These are phyloP conservation scores for Meteorus cinctellus DNA, from an alignment of 2,888 invertebrate species.

Conservation along the genomic window DNA sequence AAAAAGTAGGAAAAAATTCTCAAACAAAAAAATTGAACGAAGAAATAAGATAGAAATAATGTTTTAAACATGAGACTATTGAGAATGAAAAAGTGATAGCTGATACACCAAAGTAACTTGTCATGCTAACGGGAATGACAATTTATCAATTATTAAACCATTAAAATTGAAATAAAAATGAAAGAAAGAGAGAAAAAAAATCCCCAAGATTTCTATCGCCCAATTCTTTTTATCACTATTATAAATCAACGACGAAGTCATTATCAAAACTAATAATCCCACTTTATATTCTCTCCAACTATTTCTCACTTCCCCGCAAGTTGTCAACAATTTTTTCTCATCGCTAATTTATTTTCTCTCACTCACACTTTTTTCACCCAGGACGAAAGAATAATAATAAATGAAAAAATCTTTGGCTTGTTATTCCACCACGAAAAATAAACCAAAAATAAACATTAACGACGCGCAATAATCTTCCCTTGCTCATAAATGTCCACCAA, in stretches of 20 bases:
- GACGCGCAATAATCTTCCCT: constrained; percentile 12
- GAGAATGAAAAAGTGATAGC: constrained; percentile 16
- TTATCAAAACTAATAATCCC: too few relatives aligned
- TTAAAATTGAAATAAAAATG: neutral
- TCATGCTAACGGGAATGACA: constrained; percentile 9
- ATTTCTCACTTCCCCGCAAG: too few relatives aligned
- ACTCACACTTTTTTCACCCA: too few relatives aligned
- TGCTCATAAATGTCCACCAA: neutral
- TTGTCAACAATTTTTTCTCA: too few relatives aligned
- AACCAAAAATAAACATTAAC: constrained; percentile 2
- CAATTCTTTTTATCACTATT: neutral
- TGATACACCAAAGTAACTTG: neutral
- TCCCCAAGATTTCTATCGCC: neutral
- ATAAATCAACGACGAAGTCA: too few relatives aligned
- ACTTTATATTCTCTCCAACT: too few relatives aligned
- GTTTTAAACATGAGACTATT: constrained; percentile 20
- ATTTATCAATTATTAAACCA: constrained; percentile 10
- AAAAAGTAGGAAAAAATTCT: neutral
- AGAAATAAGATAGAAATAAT: constrained; percentile 8
- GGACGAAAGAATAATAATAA: too few relatives aligned
- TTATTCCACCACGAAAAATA: neutral
- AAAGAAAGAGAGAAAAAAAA: neutral
- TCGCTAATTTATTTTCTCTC: too few relatives aligned
- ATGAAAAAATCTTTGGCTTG: neutral
- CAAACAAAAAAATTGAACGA: neutral